A percentile compares a stretch with the other conserved stretches of the same genome.
Evolutionary conservation across 1,140 invertebrate genomes (phyloP).

Genomic region (Anoplophora glabripennis): DNA sequence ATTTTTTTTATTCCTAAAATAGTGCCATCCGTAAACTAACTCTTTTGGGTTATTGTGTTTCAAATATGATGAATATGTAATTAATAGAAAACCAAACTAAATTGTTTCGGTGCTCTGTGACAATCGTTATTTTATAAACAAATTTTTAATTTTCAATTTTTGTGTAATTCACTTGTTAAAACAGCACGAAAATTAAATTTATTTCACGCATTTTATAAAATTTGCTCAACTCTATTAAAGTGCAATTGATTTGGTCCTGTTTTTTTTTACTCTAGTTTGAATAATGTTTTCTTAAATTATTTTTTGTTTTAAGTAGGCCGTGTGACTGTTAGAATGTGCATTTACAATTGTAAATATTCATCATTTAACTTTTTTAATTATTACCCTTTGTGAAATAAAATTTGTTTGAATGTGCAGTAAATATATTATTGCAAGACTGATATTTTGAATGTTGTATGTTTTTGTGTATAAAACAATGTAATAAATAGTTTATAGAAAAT

Average conservation of each 20-base stretch:
- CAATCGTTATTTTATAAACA: constrained; percentile 6
- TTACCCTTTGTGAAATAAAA: constrained; percentile 12
- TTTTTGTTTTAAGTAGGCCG: constrained; percentile 32
- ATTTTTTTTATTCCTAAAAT: constrained; percentile 17
- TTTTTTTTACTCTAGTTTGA: constrained; percentile 1
- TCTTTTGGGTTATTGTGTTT: constrained; percentile 13
- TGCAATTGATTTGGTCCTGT: constrained; percentile 18
- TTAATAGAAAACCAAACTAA: neutral
- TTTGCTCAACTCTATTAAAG: constrained; percentile 30
- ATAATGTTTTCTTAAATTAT: neutral
- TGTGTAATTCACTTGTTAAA: constrained; percentile 29
- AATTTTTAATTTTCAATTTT: neutral
- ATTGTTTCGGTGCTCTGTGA: constrained; percentile 16
- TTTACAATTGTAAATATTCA: constrained; percentile 41
- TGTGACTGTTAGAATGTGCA: constrained; percentile 44
- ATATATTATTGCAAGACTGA: constrained; percentile 39
- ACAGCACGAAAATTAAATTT: constrained; percentile 20
- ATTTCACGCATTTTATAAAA: constrained; percentile 12
- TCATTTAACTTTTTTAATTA: constrained; percentile 17
- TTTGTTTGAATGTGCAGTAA: constrained; percentile 33
- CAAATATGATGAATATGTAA: neutral
- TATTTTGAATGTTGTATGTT: constrained; percentile 41
- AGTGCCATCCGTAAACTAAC: constrained; percentile 18
- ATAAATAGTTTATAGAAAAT: constrained; percentile 10
- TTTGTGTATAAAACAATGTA: constrained; percentile 37